Conservation (phyloP, 2,797 vertebrate genomes). For the Parauchenoglanis punctatus region DNA sequence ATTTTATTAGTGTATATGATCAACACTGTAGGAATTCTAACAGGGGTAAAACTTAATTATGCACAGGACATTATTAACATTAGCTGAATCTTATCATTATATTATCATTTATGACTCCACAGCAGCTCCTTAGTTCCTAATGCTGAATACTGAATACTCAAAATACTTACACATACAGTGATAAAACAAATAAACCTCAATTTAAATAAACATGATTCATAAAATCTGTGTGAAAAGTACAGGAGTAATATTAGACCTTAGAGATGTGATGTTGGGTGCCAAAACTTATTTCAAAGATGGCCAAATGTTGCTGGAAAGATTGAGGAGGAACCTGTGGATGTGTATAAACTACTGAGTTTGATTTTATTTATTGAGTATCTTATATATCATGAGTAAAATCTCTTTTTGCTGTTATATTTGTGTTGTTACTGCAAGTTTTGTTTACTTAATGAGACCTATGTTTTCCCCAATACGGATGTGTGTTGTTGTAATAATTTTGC, state of each 20-base stretch:
- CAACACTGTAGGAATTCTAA: neutral
- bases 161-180: neutral
- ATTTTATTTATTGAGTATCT: neutral
- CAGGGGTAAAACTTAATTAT: neutral
- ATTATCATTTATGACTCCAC: neutral
- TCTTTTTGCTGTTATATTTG: neutral
- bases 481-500: neutral
- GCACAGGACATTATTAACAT: neutral
- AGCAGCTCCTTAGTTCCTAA: neutral
- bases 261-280: neutral
- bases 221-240: neutral
- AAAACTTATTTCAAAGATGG: neutral
- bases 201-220: neutral
- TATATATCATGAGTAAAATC: neutral
- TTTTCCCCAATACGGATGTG: neutral
- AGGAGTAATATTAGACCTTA: neutral
- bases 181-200: neutral
- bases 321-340: neutral
- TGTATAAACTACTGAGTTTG: neutral
- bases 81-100: neutral
- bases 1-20: neutral
- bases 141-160: neutral
- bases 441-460: neutral
- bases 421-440: conserved; percentile 4
- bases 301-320: neutral